Base-by-base conservation (phyloP, 2,888 invertebrate genomes). In the Acleris emargana region DNA sequence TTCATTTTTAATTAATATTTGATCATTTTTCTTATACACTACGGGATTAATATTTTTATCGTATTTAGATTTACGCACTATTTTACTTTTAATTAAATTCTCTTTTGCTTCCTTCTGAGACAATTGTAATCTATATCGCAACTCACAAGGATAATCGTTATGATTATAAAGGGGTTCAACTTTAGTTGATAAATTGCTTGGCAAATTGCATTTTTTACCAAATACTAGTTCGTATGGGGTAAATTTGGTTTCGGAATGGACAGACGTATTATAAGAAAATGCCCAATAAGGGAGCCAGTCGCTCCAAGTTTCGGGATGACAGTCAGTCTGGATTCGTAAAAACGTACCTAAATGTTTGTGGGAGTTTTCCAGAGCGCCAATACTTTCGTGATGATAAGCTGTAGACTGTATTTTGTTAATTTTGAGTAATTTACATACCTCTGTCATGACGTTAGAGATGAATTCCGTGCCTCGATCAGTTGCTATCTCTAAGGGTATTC, bases 1-100 rank as follows among this genome's bases (percentile, higher is more conserved):
- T 67, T 72, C 69, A 57, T 72, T 69, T 68, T 68, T 72, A 7
- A 71, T 32, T 58, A 74, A 66, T 16, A 73, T n/a, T 58, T 67
- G 47, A 38, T 70, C 69, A 67, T 62, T 51, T 20, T 22, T 38
- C 16, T 67, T 70, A 64, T 68, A 68, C 2, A 5, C 52, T 32
- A 58, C 54, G 16, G 68, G 64, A 38, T 68, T 71, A 28, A 67
- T 49, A 68, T 69, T 59, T 0, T 18, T 32, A 49, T 72, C 71
- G 28, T 68, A 69, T 45, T 59, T 28, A 25, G 5, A 6, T 67
- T 70, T 70, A 62, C 59, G 52, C n/a, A 17, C 20, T 13, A 54
- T 18, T 62, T 69, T 71, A 50, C 59, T 60, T 18, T 61, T 49
- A 47, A 68, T 20, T 57, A 73, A 61, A 62, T 71, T 70, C 9